Evolutionary conservation across 2,797 vertebrate genomes (phyloP).

Genomic region (Glyptemys insculpta): DNA sequence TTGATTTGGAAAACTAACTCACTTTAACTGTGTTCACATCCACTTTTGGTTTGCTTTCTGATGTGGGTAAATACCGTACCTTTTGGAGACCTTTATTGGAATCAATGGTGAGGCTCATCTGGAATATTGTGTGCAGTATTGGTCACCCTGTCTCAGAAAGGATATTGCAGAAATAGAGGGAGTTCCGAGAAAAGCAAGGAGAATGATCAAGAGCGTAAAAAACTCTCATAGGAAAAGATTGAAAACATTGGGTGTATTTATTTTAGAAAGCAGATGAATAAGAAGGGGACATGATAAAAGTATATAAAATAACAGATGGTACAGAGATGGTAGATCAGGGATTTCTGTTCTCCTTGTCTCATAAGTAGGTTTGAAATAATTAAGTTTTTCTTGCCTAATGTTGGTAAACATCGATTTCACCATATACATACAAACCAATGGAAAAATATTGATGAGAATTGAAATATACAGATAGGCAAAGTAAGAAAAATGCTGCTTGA

Average conservation of each 20-base stretch:
- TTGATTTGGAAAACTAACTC: conserved; percentile 31
- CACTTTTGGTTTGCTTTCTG: conserved; percentile 16
- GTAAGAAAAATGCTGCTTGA: not conserved
- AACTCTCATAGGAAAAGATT: fast-evolving
- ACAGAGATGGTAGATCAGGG: not conserved
- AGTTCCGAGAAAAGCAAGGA: not conserved
- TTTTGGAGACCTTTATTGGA: not conserved
- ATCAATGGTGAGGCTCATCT: not conserved
- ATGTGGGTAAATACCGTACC: not conserved
- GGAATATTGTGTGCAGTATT: not conserved
- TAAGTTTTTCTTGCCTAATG: not conserved
- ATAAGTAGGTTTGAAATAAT: not conserved
- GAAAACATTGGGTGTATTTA: not conserved
- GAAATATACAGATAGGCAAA: not conserved
- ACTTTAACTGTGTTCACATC: conserved; percentile 7
- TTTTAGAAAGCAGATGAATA: not conserved
- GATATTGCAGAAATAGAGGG: not conserved
- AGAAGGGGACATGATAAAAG: not conserved
- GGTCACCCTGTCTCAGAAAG: not conserved
- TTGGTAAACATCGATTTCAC: not conserved
- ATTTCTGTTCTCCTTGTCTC: not conserved
- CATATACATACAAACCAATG: not conserved
- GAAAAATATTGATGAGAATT: not conserved
- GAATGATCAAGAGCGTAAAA: fast-evolving
- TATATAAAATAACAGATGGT: not conserved